Base-by-base conservation (phyloP, 37 sponge, comb jelly and placozoan species). In the Chondrilla cf. caribensis region DNA sequence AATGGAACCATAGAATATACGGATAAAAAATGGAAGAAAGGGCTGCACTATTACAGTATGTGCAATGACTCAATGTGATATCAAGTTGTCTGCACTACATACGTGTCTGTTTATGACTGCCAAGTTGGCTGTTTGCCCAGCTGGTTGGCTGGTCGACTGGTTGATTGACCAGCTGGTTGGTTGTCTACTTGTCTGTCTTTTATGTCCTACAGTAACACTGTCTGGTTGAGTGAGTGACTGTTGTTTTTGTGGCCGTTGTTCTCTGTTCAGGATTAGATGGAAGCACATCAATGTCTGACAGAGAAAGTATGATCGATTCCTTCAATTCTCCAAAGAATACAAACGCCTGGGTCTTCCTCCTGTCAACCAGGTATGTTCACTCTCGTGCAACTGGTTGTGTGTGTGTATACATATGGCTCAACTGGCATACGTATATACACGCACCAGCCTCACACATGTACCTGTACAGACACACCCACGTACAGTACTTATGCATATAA, bases 211-310 rank as follows among this genome's bases (percentile, higher is more conserved):
- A 14, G 51, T 47, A 47, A 47, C 9, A 47, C 35, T 31, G 58
- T 35, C 38, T 9, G 31, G 0, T n/a, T n/a, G n/a, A n/a, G n/a
- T n/a, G n/a, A n/a, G n/a, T n/a, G n/a, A n/a, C n/a, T n/a, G n/a
- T n/a, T n/a, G n/a, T n/a, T n/a, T n/a, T n/a, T n/a, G n/a, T n/a
- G n/a, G n/a, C n/a, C n/a, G n/a, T n/a, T n/a, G n/a, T n/a, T n/a
- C n/a, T n/a, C n/a, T n/a, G n/a, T n/a, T n/a, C 54, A 95, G 96
- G 96, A 28, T 42, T 95, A 58, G 96, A 95, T 81, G 96, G 96
- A 2, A 85, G 94, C 73, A 92, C 90, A 1, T 32, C 64, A 15
- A 85, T 84, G 26, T 19, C 64, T 2, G 96, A 95, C 38, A 62
- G 96, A 43, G 93, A 92, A 26, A 51, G 70, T 0, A 79, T 95